Evolutionary conservation across 2,797 vertebrate species (phyloP).

Genomic region (Enteromius treurensis): DNA sequence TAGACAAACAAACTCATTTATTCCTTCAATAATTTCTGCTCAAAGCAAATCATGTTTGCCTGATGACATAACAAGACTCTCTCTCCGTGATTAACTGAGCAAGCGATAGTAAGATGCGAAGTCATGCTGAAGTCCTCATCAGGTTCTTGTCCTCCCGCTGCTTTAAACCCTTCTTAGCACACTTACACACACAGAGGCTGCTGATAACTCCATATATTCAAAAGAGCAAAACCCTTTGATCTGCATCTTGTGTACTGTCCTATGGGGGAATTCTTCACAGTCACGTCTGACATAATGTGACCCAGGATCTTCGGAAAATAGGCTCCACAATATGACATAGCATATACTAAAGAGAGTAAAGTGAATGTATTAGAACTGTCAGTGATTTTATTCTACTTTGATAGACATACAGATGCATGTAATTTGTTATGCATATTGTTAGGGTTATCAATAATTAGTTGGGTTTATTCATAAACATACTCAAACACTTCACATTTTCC

Average conservation of each 20-base stretch:
- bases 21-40: neutral
- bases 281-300: conserved; percentile 13
- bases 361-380: neutral
- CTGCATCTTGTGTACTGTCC: neutral
- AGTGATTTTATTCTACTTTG: neutral
- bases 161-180: neutral
- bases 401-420: neutral
- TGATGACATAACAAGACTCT: neutral
- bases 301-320: neutral
- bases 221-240: neutral
- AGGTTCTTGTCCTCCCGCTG: neutral
- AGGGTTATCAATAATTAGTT: no score
- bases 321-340: neutral
- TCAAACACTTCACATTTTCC: neutral
- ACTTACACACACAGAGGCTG: conserved; percentile 4
- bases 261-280: neutral
- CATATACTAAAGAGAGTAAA: neutral
- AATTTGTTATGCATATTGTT: neutral
- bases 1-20: neutral
- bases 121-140: neutral
- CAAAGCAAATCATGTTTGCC: neutral
- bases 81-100: neutral
- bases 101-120: neutral
- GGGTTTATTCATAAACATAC: neutral
- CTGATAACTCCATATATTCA: conserved; percentile 23